phyloP scores from a whole-genome alignment of 1,140 invertebrate species.

The Pachypeltis micranthus region DNA sequence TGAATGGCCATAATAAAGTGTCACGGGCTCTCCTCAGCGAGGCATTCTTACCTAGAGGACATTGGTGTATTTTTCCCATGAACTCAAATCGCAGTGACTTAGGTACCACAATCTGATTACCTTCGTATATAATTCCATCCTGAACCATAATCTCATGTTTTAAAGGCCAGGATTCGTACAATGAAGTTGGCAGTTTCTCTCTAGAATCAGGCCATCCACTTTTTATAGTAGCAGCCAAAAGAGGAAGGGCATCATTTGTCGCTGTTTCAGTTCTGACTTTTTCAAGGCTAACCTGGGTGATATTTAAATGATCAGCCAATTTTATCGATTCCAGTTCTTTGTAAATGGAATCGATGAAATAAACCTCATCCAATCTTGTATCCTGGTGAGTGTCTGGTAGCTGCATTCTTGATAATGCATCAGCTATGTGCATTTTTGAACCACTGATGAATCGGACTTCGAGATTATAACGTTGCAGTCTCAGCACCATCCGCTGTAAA shows the following conservation, averaged over 20 bases:
- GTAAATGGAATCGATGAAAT: too few species aligned
- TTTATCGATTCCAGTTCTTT: too few species aligned
- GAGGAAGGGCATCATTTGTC: conserved; percentile 21
- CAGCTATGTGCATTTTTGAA: conserved; percentile 28
- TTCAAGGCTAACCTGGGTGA: conserved; percentile 18
- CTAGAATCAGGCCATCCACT: too few species aligned
- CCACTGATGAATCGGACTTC: conserved; percentile 30
- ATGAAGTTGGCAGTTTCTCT: too few species aligned
- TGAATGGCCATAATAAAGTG: conserved; percentile 30
- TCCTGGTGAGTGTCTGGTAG: neutral
- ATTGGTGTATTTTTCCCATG: conserved; percentile 31
- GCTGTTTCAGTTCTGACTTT: conserved; percentile 21
- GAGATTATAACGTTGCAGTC: conserved; percentile 30
- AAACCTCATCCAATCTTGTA: neutral
- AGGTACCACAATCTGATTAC: conserved; percentile 30
- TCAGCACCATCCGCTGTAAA: conserved; percentile 34
- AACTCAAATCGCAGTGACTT: conserved; percentile 28
- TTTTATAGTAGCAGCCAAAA: too few species aligned
- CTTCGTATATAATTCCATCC: conserved; percentile 30
- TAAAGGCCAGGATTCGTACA: conserved; percentile 26
- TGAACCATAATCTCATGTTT: conserved; percentile 24
- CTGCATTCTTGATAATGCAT: conserved; percentile 29
- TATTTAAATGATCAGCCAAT: conserved; percentile 20
- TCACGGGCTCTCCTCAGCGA: too few species aligned
- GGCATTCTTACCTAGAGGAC: conserved; percentile 27